phyloP scores from a whole-genome alignment of 2,797 vertebrate genomes.

The Sebastes minor region DNA sequence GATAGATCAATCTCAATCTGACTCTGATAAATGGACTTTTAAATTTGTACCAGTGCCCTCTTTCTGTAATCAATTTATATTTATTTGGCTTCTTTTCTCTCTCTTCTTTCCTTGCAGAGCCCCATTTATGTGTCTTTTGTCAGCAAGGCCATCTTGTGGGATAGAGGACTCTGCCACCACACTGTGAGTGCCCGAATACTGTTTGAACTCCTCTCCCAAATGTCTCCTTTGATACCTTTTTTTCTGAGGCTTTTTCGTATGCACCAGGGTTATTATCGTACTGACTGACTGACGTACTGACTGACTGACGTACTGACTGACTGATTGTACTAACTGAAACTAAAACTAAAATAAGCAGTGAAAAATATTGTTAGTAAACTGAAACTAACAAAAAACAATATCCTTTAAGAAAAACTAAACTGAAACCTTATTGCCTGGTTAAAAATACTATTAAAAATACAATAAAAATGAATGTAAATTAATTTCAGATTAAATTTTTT shows the following conservation, averaged over 20 bases:
- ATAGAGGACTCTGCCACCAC: constrained; percentile 61
- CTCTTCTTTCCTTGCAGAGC: constrained; percentile 58
- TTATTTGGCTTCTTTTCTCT: constrained; percentile 29
- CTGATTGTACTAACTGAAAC: too few species aligned
- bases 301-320: too few species aligned
- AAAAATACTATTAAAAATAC: too few species aligned
- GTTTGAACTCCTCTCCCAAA: not conserved
- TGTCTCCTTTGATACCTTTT: not conserved
- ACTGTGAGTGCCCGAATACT: constrained; percentile 48
- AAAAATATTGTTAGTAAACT: too few species aligned
- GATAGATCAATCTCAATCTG: constrained; percentile 31
- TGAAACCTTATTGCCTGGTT: too few species aligned
- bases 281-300: too few species aligned
- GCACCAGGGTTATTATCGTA: not conserved
- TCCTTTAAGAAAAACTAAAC: too few species aligned
- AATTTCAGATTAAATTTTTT: too few species aligned
- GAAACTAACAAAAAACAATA: too few species aligned
- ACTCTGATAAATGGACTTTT: not conserved
- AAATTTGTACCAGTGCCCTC: not conserved
- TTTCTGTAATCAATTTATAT: not conserved
- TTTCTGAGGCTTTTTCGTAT: not conserved
- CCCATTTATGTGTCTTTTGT: constrained; percentile 72
- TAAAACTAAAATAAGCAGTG: not conserved
- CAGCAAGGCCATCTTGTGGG: constrained; percentile 73
- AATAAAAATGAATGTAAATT: too few species aligned